Base-by-base conservation (phyloP, 1,140 invertebrate genomes). In the Euschistus heros region DNA sequence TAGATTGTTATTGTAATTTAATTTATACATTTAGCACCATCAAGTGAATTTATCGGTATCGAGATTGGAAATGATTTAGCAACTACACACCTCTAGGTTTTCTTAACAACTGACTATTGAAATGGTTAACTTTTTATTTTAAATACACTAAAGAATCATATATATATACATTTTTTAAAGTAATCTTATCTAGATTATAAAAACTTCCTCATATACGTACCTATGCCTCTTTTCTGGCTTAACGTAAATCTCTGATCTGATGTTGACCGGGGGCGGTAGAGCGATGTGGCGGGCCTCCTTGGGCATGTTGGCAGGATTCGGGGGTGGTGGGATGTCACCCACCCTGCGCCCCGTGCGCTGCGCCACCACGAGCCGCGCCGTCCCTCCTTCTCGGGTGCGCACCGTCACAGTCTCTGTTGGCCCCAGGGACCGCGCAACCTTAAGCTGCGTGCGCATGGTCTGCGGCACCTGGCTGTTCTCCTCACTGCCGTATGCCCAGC, bases 361-460 rank as follows among this genome's bases (percentile, higher is more conserved):
- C 72, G 88, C 89, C 0, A 91, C 86, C 42, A 90, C 84, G 14
- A 90, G 75, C 66, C 87, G 87, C 0, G 88, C 86, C 2, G 88
- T 71, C 54, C 83, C 85, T 13, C 88, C 88, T 15, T 84, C 82
- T 71, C 82, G 83, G 0, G 86, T 87, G 64, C 84, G 80, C 0
- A 91, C 85, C 71, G 84, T 87, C 13, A 90, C 72, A 13, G 87
- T 86, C 70, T 88, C 83, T 81, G 5, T 85, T 82, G 2, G 87
- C 86, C 74, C 86, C 83, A 2, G 89, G 75, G 86, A 88, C 68
- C 87, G 79, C 0, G 86, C 84, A 3, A 91, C 87, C 73, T 89
- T 86, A 0, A 91, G 74, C 71, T 87, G 82, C 4, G 88, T 89
- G 59, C 87, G 79, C 2, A 86, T 81, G 10, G 47, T 7, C 54